Conservation (phyloP, 2,888 invertebrate genomes). For the Pseudococcus jackbeardsleyi region DNA sequence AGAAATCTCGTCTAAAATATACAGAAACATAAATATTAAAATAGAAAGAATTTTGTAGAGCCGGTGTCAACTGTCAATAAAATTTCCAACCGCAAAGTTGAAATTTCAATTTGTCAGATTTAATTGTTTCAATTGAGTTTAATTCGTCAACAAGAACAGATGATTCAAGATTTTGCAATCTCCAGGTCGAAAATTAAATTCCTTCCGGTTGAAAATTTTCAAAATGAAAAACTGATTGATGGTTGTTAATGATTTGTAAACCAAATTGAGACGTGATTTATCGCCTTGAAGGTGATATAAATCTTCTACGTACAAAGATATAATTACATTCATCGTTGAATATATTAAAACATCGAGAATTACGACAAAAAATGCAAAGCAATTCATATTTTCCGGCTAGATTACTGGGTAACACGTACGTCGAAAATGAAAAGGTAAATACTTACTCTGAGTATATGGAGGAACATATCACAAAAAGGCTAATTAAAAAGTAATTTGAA, state of each 20-base stretch:
- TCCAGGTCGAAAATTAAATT: background rate
- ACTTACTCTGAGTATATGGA: conserved; percentile 28
- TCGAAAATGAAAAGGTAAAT: background rate
- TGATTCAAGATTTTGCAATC: background rate
- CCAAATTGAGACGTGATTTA: no score
- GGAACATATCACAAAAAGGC: background rate
- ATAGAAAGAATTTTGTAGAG: background rate
- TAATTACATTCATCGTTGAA: no score
- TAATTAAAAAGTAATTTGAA: conserved; percentile 31
- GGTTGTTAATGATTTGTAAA: background rate
- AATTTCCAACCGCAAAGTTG: background rate
- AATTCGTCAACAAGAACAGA: background rate
- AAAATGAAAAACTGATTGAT: background rate
- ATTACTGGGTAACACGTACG: background rate
- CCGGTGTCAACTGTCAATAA: no score
- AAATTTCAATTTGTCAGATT: background rate
- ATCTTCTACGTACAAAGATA: background rate
- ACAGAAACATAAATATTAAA: background rate
- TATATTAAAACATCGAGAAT: no score
- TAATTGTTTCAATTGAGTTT: background rate
- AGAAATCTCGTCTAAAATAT: conserved; percentile 82
- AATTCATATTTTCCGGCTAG: background rate
- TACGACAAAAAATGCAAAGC: background rate
- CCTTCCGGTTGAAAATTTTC: background rate
- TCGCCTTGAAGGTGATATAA: background rate